Percentiles rank a stretch among this genome's conserved stretches.
Conservation (phyloP, 1,140 invertebrate species). For the Sogatella furcifera region DNA sequence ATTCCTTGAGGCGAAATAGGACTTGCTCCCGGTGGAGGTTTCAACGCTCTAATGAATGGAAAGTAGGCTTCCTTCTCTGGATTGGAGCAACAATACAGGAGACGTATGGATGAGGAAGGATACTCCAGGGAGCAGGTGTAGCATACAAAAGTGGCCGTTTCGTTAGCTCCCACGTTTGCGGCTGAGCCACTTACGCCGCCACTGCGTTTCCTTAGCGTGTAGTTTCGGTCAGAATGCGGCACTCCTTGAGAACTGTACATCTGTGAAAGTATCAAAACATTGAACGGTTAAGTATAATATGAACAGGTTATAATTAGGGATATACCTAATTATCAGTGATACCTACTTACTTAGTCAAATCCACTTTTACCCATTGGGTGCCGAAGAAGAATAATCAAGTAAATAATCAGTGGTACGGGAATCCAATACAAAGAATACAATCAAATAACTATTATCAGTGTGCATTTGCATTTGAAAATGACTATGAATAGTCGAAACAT, state of each 20-base stretch:
- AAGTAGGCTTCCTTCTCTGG: slow-evolving; percentile 77
- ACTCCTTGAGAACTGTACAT: slow-evolving; percentile 42
- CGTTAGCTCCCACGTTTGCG: slow-evolving; percentile 20
- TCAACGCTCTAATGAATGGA: slow-evolving; percentile 70
- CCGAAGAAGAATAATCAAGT: no score
- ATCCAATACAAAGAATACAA: no score
- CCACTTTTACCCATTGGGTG: no score
- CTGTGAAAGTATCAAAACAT: no score
- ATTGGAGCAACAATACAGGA: slow-evolving; percentile 76
- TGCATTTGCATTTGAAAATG: no score
- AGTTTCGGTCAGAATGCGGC: slow-evolving; percentile 62
- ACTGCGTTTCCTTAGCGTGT: slow-evolving; percentile 57
- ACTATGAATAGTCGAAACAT: no score
- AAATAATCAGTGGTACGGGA: no score
- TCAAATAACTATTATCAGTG: no score
- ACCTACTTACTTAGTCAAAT: no score
- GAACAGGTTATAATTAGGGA: no score
- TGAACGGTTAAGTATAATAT: neutral
- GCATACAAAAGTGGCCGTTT: slow-evolving; percentile 70
- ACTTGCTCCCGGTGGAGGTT: slow-evolving; percentile 67
- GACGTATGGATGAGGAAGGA: slow-evolving; percentile 54
- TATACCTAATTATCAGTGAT: no score
- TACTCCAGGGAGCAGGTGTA: slow-evolving; percentile 76
- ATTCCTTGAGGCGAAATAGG: slow-evolving; percentile 66
- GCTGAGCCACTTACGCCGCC: slow-evolving; percentile 41